phyloP scores from a whole-genome alignment of 2,888 invertebrate species.

The Drosophila stalkeri region DNA sequence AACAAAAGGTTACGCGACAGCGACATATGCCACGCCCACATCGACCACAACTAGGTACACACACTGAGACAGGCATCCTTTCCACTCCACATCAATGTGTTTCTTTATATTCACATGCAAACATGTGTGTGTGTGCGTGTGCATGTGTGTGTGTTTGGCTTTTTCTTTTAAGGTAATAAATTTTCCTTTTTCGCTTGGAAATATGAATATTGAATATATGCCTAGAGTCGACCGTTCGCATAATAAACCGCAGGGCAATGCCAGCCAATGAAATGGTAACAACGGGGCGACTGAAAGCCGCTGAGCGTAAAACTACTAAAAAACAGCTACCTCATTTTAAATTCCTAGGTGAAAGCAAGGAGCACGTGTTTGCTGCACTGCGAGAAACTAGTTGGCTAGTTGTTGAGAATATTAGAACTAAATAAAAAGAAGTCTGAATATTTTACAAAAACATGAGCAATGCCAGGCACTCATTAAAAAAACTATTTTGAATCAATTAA shows the following conservation, averaged over 20 bases:
- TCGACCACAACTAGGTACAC: conserved; percentile 3
- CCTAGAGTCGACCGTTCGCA: conserved; percentile 45
- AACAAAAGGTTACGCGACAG: conserved; percentile 55
- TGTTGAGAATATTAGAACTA: neutral
- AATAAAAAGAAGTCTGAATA: too few relatives aligned
- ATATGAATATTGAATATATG: conserved; percentile 79
- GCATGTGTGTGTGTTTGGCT: conserved; percentile 24
- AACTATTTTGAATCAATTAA: too few relatives aligned
- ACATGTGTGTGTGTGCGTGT: conserved; percentile 18
- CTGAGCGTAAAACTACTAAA: conserved; percentile 57
- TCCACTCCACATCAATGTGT: conserved; percentile 31
- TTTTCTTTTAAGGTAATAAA: conserved; percentile 65
- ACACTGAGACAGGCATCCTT: neutral
- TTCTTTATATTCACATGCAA: conserved; percentile 45
- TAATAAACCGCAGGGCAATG: conserved; percentile 64
- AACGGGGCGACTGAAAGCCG: conserved; percentile 37
- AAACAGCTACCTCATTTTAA: conserved; percentile 50
- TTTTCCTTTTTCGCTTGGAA: conserved; percentile 62
- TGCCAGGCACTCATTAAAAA: too few relatives aligned
- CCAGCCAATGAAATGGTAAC: conserved; percentile 23
- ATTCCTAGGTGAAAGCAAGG: conserved; percentile 31
- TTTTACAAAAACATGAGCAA: too few relatives aligned
- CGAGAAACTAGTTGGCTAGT: conserved; percentile 5
- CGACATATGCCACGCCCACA: conserved; percentile 14
- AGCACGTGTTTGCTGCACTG: conserved; percentile 33